Base-by-base conservation (phyloP, 2,113 vertebrate species). In the Capreolus pygargus region DNA sequence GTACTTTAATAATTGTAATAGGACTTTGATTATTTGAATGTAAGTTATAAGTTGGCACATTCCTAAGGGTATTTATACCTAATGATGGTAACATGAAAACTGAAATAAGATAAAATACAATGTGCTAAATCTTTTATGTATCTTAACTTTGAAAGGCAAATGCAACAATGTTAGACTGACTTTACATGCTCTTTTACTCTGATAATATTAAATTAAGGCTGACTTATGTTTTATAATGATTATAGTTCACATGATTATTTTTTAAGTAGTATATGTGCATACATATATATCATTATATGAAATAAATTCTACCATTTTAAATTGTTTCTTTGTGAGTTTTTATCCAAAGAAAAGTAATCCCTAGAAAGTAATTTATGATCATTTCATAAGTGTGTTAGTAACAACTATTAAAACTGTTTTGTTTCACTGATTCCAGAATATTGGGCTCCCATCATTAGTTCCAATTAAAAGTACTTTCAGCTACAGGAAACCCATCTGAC, bases 191-290 rank as follows among this genome's bases (percentile, higher is more conserved):
- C 67, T 98, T 98, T 97, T 98, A 98, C 58, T 94, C 91, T 97
- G 50, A 97, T 52, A 96, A 84, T 95, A 97, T 95, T 97, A 95
- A 95, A 98, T 97, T 98, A 98, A 97, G 96, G 93, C 95, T 97
- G 93, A 92, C 94, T 98, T 97, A n/a, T 93, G 89, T 98, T 98
- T 98, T 98, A 97, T 97, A 97, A 94, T 94, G 96, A 96, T 97
- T 98, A 97, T 97, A 97, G 98, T 98, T 98, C 98, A 98, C 86
- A 94, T 97, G 86, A 82, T 98, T 98, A 97, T 98, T 99, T 99
- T 99, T 98, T 97, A 98, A 98, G 98, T 98, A 98, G 96, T 87
- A 57, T 89, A 93, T 97, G 86, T 98, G 45, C 52, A 94, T 78
- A 97, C 13, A 64, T 97, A 57, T 95, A 84, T 94, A 85, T 96